These are phyloP conservation scores for Sinodicranocentrus sp. DNA, from an alignment of 2,888 invertebrate species.

Conservation along the genomic window DNA sequence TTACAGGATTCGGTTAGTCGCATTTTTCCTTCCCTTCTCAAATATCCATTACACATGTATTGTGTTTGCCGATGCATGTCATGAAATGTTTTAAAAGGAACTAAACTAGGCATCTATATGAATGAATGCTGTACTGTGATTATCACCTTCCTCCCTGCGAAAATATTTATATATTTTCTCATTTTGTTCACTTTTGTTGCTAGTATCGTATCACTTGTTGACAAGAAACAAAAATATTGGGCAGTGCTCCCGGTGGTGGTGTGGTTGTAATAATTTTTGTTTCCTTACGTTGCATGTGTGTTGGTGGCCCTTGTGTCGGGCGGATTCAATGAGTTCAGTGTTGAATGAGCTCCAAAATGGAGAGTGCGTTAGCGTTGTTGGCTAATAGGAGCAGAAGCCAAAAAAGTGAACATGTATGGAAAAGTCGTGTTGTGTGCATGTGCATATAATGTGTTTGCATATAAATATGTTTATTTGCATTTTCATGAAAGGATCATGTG, in stretches of 20 bases:
- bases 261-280: too few species aligned
- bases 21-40: neutral
- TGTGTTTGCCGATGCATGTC: slow-evolving; percentile 49
- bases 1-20: slow-evolving; percentile 27
- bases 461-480: slow-evolving; percentile 12
- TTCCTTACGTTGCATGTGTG: neutral
- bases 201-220: too few species aligned
- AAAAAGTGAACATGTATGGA: neutral
- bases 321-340: neutral
- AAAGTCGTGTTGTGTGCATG: neutral
- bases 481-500: slow-evolving; percentile 10
- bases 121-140: neutral
- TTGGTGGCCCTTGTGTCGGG: neutral
- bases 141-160: neutral
- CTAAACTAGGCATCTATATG: neutral
- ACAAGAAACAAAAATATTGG: too few species aligned
- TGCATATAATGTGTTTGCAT: slow-evolving; percentile 19
- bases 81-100: slow-evolving; percentile 18
- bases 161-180: too few species aligned
- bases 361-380: neutral
- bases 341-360: slow-evolving; percentile 5
- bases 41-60: slow-evolving; percentile 31
- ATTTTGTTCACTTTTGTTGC: too few species aligned
- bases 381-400: neutral
- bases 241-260: too few species aligned